Conservation (phyloP, 2,113 vertebrate species). For the Haliaeetus leucogaster region DNA sequence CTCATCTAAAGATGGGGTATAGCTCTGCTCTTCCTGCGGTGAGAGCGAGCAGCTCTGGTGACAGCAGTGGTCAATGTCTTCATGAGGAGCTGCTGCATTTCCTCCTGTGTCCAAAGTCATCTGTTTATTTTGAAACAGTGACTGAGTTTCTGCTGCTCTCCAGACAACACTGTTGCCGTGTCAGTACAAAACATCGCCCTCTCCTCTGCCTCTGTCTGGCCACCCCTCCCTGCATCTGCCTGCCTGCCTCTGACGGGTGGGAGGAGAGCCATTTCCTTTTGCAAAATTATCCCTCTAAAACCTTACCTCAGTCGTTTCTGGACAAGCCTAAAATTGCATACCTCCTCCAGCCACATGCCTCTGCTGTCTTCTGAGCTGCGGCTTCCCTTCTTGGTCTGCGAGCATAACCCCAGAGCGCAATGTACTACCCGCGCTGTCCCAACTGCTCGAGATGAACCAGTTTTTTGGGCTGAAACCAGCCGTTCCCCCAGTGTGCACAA, state of each 20-base stretch:
- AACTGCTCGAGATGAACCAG: not conserved
- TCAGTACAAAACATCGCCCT: not conserved
- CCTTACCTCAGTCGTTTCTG: slow-evolving; percentile 16
- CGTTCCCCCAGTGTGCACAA: not conserved
- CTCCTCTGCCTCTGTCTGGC: not conserved
- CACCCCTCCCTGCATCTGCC: not conserved
- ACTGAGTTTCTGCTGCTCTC: not conserved
- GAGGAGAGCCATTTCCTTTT: not conserved
- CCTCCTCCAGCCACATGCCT: not conserved
- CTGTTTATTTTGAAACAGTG: slow-evolving; percentile 25
- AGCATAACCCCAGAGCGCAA: not conserved
- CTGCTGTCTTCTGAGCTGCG: not conserved
- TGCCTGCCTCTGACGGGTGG: not conserved
- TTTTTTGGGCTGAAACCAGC: not conserved
- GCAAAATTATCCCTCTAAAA: not conserved
- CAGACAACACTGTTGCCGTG: not conserved
- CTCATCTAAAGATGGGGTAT: not conserved
- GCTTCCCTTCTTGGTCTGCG: not conserved
- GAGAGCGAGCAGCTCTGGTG: not conserved
- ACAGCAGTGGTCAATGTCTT: accelerated
- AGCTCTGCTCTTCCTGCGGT: not conserved
- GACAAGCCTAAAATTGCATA: not conserved
- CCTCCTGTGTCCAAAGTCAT: not conserved
- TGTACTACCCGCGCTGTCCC: accelerated
- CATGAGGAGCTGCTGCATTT: not conserved